Base-by-base conservation (phyloP, 1,140 invertebrate genomes). In the Macrobrachium nipponense region DNA sequence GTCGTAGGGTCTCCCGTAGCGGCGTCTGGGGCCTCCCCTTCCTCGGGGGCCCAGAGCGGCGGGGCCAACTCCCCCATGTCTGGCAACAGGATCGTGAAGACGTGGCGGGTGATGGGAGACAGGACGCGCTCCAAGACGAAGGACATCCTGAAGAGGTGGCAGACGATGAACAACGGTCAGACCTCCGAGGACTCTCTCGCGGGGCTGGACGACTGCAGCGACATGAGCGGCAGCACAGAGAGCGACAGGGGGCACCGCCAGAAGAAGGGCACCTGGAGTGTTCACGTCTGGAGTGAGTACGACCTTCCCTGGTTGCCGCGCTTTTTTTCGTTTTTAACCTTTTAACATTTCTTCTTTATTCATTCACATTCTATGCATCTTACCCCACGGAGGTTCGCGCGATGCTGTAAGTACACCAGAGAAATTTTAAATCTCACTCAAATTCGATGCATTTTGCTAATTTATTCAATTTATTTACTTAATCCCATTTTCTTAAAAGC, bases 251-350 rank as follows among this genome's bases (percentile, higher is more conserved):
- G 84, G 5, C 82, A 82, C 58, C 36, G 75, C 3, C 18, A 61
- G 58, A 88, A 88, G 80, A 88, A 88, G 78, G 86, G 81, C 18
- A 84, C 88, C 51, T 88, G 88, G 88, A 88, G 88, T 60, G 85
- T 88, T 17, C 88, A 88, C 58, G 83, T 88, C 5, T 88, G 88
- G 88, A 87, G 88, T 88, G 68, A 88, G 88, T 88, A 88, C 36
- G 15, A 36, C 27, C 18, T 8, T 8, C 11, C 60, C 12, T 5
- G 2, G 20, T 15, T 27, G 17, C 61, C 77, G 20, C 15, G 58
- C 2, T 61, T 8, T 27, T 51, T 12, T 15, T 58, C 14, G 8
- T 11, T 66, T 60, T 66, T 15, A 51, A n/a, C 20, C 18, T 14
- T 36, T 14, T 51, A 17, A 27, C 17, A 14, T 27, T 20, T 62